Conservation (phyloP, 2,888 invertebrate genomes). For the Cantharis nigra region DNA sequence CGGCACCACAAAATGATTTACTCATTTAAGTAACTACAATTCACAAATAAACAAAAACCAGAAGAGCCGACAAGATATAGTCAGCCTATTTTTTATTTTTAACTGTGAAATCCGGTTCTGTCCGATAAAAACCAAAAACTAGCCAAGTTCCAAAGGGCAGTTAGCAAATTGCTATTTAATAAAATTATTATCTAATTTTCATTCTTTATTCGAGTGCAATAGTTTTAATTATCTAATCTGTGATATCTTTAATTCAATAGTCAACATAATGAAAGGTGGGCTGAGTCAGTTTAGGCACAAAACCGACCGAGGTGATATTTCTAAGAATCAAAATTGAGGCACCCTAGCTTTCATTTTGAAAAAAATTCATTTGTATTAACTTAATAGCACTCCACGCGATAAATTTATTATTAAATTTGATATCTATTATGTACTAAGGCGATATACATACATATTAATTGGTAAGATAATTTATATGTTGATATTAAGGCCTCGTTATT, state of each 20-base stretch:
- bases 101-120: too few relatives aligned
- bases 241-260: neutral
- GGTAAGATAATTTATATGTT: slow-evolving; percentile 23
- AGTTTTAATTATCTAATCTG: neutral
- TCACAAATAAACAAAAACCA: too few relatives aligned
- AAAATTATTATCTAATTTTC: neutral
- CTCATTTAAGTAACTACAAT: too few relatives aligned
- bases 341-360: neutral
- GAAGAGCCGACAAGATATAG: too few relatives aligned
- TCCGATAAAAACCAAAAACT: neutral
- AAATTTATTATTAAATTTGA: neutral
- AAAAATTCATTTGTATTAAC: neutral
- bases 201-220: neutral
- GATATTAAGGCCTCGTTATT: slow-evolving; percentile 28
- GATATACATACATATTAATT: slow-evolving; percentile 15
- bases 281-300: neutral
- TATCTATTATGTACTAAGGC: slow-evolving; percentile 19
- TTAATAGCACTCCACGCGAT: neutral
- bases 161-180: neutral
- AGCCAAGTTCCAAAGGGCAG: neutral
- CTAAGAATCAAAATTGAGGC: neutral
- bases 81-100: too few relatives aligned
- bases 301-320: neutral
- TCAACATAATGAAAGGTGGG: neutral
- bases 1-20: too few relatives aligned